phyloP scores from a whole-genome alignment of 1,140 invertebrate species.

The Glomeris maerens region DNA sequence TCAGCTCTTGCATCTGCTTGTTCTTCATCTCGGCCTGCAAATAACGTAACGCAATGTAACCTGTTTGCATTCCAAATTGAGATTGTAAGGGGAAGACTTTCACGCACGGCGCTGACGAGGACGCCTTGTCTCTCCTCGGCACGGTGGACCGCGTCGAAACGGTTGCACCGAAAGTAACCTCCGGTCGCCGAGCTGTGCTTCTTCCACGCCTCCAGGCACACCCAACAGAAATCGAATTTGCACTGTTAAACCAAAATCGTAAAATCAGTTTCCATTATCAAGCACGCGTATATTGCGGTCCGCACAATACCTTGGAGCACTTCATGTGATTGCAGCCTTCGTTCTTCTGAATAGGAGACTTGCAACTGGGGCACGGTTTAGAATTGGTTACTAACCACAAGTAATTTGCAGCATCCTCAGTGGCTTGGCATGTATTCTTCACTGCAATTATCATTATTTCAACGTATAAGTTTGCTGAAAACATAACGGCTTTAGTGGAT shows the following conservation, averaged over 20 bases:
- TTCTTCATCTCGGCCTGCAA: conserved; percentile 42
- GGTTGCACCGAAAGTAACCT: conserved; percentile 56
- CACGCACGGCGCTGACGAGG: conserved; percentile 40
- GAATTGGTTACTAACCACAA: conserved; percentile 58
- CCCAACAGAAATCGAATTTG: conserved; percentile 63
- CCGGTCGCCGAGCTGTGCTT: conserved; percentile 54
- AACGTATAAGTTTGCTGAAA: too few species aligned
- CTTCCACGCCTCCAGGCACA: conserved; percentile 59
- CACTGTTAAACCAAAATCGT: conserved; percentile 38
- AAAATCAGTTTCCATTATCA: conserved; percentile 7
- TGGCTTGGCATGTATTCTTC: conserved; percentile 39
- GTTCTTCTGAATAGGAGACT: conserved; percentile 59
- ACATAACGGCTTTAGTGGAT: too few species aligned
- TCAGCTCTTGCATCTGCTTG: conserved; percentile 43
- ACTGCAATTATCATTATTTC: conserved; percentile 29
- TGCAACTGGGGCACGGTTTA: conserved; percentile 57
- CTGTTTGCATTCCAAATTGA: not conserved
- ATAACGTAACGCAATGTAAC: conserved; percentile 3
- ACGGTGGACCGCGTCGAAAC: conserved; percentile 49
- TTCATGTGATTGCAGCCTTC: conserved; percentile 68
- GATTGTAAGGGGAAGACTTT: not conserved
- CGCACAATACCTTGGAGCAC: conserved; percentile 45
- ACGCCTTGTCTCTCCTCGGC: conserved; percentile 46
- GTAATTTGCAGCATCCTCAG: conserved; percentile 52
- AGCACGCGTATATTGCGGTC: not conserved